A percentile compares a stretch with the other conserved stretches of the same genome.
Conservation (phyloP, 2,888 invertebrate genomes). For the Limnephilus rhombicus region DNA sequence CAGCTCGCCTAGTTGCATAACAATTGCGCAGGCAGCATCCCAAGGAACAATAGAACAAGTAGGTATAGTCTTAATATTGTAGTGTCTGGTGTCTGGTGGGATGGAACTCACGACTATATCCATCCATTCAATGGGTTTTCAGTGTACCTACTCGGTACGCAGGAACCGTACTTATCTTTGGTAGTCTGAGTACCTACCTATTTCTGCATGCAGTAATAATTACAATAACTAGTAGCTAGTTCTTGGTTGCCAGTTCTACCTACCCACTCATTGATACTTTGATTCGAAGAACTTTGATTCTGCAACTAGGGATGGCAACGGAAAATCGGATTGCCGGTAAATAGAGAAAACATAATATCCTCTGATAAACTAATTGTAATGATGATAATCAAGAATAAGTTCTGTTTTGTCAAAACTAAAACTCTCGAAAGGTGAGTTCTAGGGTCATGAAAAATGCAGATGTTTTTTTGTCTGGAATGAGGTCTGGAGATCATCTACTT, state of each 20-base stretch:
- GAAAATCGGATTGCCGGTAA: too few species aligned
- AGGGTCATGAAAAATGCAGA: too few species aligned
- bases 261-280: background rate
- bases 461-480: too few species aligned
- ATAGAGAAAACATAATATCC: too few species aligned
- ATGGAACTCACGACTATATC: slow-evolving; percentile 8
- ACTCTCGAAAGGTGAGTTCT: too few species aligned
- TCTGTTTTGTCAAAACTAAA: too few species aligned
- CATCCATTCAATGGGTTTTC: background rate
- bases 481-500: too few species aligned
- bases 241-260: background rate
- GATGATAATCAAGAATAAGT: too few species aligned
- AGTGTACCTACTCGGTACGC: background rate
- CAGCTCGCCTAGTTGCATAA: slow-evolving; percentile 13
- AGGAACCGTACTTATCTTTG: background rate
- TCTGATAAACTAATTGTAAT: too few species aligned
- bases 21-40: slow-evolving; percentile 30
- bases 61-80: background rate
- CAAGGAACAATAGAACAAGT: slow-evolving; percentile 25
- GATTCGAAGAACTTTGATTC: too few species aligned
- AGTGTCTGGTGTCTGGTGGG: slow-evolving; percentile 38
- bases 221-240: background rate
- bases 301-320: too few species aligned
- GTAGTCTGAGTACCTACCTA: background rate
- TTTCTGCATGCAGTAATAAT: background rate